phyloP scores from a whole-genome alignment of 2,888 invertebrate genomes.

The Ligdia adustata region DNA sequence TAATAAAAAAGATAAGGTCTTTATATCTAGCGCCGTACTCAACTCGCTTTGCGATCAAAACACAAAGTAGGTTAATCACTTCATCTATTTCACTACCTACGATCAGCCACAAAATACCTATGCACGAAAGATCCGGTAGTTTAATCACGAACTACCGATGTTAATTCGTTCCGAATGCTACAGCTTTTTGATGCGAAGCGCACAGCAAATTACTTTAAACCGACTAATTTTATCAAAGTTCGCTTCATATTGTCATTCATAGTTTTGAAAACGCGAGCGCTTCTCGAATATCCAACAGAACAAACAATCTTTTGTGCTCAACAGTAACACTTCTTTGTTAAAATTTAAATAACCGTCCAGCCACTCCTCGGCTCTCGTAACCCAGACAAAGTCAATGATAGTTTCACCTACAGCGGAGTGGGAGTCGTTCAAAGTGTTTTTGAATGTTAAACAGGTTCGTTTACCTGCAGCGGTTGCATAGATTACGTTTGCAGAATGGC shows the following conservation, averaged over 20 bases:
- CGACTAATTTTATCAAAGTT: neutral
- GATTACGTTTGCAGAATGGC: constrained; percentile 41
- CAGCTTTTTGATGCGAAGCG: neutral
- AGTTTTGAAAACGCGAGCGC: neutral
- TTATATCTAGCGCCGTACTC: constrained; percentile 6
- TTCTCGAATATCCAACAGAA: constrained; percentile 5
- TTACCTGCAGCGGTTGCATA: constrained; percentile 52
- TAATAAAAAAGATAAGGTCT: constrained; percentile 50
- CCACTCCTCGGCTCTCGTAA: constrained; percentile 14
- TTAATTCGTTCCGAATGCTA: constrained; percentile 1
- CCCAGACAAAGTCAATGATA: constrained; percentile 35
- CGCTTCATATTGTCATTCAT: neutral
- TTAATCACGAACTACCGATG: constrained; percentile 11
- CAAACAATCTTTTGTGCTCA: constrained; percentile 17
- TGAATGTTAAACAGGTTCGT: constrained; percentile 50
- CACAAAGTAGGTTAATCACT: neutral
- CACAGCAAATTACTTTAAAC: neutral
- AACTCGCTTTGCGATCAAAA: constrained; percentile 7
- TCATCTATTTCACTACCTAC: constrained; percentile 8
- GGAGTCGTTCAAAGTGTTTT: constrained; percentile 34
- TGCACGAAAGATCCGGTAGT: constrained; percentile 9
- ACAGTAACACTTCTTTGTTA: constrained; percentile 28
- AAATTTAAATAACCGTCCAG: constrained; percentile 27
- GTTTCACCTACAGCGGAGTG: constrained; percentile 26
- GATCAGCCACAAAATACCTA: constrained; percentile 8